These are phyloP conservation scores for Cydia amplana DNA, from an alignment of 1,140 invertebrate genomes.

Conservation along the genomic window DNA sequence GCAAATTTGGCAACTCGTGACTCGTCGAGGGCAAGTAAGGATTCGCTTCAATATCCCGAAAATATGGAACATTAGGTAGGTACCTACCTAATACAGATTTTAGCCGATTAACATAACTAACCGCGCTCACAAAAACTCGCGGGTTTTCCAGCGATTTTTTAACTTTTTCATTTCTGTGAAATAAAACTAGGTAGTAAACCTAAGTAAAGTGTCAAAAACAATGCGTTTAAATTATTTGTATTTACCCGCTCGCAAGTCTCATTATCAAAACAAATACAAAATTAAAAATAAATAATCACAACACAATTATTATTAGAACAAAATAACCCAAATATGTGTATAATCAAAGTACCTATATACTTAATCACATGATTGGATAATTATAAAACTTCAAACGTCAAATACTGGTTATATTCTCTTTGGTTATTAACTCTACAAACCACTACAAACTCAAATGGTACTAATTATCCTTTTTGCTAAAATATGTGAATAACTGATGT, in stretches of 20 bases:
- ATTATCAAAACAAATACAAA: conserved; percentile 32
- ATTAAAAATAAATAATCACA: conserved; percentile 31
- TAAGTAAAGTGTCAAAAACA: neutral
- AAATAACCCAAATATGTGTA: conserved; percentile 34
- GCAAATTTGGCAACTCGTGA: too few relatives aligned
- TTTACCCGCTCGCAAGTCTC: conserved; percentile 33
- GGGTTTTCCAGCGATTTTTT: too few relatives aligned
- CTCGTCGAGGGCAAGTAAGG: too few relatives aligned
- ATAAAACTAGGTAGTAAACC: neutral
- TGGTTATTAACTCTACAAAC: neutral
- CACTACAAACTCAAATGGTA: neutral
- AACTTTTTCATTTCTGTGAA: neutral
- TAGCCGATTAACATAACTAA: too few relatives aligned
- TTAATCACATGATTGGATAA: neutral
- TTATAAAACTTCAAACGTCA: neutral
- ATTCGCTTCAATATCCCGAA: too few relatives aligned
- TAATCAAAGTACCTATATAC: conserved; percentile 34
- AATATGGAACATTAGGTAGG: neutral
- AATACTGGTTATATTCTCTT: neutral
- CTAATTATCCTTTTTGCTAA: neutral
- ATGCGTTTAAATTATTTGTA: conserved; percentile 17
- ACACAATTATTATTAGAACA: conserved; percentile 33
- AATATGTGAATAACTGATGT: too few relatives aligned
- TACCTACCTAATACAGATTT: neutral
- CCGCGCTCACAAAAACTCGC: too few relatives aligned